Percentiles rank a stretch among this genome's conserved stretches.
phyloP scores from a whole-genome alignment of 1,140 invertebrate genomes.

The Tyrophagus putrescentiae region DNA sequence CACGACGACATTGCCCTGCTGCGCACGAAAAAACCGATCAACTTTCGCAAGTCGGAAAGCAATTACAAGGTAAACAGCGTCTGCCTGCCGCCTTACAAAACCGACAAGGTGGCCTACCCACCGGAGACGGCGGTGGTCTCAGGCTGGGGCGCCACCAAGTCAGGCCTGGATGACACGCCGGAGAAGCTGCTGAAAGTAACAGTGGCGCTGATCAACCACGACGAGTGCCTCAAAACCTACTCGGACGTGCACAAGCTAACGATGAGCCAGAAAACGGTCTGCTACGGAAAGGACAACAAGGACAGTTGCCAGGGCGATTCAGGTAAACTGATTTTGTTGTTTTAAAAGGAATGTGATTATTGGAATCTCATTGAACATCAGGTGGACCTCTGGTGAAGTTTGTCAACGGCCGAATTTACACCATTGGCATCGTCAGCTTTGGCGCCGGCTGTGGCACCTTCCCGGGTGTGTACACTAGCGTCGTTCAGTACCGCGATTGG shows the following conservation, averaged over 20 bases:
- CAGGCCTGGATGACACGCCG: constrained; percentile 3
- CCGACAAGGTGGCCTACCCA: not conserved
- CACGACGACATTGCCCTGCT: not conserved
- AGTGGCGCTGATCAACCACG: no score
- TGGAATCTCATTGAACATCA: no score
- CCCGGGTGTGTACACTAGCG: constrained; percentile 64
- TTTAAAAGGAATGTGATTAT: no score
- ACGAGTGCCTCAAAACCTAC: no score
- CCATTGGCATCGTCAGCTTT: constrained; percentile 29
- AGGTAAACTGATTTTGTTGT: no score
- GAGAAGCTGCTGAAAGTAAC: constrained; percentile 22
- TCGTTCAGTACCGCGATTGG: constrained; percentile 55
- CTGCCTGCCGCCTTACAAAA: not conserved
- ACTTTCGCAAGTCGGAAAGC: no score
- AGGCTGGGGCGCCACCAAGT: not conserved
- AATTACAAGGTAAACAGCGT: not conserved
- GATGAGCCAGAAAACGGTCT: no score
- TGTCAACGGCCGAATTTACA: constrained; percentile 2
- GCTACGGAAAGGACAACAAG: no score
- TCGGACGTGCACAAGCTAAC: no score
- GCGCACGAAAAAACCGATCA: not conserved
- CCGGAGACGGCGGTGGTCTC: not conserved
- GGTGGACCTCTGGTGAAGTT: constrained; percentile 26
- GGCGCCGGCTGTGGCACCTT: constrained; percentile 44
- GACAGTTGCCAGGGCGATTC: no score